Conservation (phyloP, 64 coral and sea anemone species). For the Pachyseris speciosa region DNA sequence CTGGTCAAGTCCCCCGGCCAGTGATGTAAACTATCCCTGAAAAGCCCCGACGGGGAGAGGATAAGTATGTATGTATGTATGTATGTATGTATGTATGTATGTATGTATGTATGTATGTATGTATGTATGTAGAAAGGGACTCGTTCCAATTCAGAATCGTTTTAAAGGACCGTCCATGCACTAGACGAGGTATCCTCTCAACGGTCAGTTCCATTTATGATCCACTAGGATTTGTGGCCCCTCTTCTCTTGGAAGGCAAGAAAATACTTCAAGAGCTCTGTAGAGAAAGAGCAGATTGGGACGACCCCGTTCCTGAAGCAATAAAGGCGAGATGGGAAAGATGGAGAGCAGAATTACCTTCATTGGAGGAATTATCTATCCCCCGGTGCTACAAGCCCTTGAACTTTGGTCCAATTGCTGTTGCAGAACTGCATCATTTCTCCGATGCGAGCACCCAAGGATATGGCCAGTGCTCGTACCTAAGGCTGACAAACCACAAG, state of each 20-base stretch:
- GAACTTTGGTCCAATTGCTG: neutral
- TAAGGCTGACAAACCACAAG: neutral
- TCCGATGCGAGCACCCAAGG: neutral
- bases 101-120: too few relatives aligned
- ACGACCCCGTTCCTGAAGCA: neutral
- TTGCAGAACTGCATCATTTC: neutral
- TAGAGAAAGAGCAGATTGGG: neutral
- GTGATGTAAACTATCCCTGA: too few relatives aligned
- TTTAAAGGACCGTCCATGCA: neutral
- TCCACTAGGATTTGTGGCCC: neutral
- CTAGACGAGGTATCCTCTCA: neutral
- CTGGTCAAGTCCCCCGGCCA: too few relatives aligned
- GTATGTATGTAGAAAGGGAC: too few relatives aligned
- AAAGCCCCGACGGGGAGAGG: too few relatives aligned
- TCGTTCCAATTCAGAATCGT: neutral
- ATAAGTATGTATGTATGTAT: too few relatives aligned
- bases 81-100: too few relatives aligned
- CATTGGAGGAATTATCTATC: neutral
- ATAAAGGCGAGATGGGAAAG: neutral
- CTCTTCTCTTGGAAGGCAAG: neutral
- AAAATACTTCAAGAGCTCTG: neutral
- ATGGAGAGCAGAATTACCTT: neutral
- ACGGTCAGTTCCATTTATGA: constrained; percentile 7
- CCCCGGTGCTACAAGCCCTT: neutral
- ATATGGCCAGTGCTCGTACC: constrained; percentile 1